Conservation (phyloP, 2,888 invertebrate genomes). For the Athrips mouffetella region DNA sequence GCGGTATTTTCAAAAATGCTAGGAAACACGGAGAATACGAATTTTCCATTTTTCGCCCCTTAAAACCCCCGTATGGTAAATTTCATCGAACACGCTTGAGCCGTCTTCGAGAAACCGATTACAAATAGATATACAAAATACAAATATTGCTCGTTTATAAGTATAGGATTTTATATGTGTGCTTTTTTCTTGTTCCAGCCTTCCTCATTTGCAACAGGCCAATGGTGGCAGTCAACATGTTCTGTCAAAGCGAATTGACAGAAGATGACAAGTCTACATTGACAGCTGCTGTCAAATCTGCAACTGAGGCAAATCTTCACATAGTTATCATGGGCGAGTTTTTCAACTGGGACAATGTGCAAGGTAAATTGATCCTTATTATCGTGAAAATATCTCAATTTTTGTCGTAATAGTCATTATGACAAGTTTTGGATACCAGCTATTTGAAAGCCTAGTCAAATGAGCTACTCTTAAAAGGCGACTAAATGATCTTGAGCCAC, state of each 20-base stretch:
- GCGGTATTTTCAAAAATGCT: too few relatives aligned
- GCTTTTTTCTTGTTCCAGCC: constrained; percentile 43
- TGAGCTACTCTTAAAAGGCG: too few relatives aligned
- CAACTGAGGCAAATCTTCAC: constrained; percentile 37
- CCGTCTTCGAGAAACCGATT: neutral
- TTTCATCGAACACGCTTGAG: neutral
- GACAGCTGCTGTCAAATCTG: constrained; percentile 40
- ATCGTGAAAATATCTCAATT: too few relatives aligned
- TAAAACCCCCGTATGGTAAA: too few relatives aligned
- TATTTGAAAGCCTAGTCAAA: too few relatives aligned
- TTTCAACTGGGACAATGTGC: constrained; percentile 51
- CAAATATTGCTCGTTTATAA: neutral
- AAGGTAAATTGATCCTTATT: too few relatives aligned
- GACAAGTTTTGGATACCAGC: too few relatives aligned
- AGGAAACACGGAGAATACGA: too few relatives aligned
- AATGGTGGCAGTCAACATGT: constrained; percentile 68
- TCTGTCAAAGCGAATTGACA: constrained; percentile 40
- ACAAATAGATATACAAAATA: neutral
- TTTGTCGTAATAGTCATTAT: too few relatives aligned
- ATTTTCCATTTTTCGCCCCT: too few relatives aligned
- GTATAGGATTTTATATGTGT: neutral
- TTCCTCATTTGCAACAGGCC: constrained; percentile 72
- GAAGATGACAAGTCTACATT: constrained; percentile 42
- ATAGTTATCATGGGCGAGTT: constrained; percentile 61
- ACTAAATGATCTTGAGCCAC: too few relatives aligned